Base-by-base conservation (phyloP, 2,113 vertebrate genomes). In the Coturnix japonica region DNA sequence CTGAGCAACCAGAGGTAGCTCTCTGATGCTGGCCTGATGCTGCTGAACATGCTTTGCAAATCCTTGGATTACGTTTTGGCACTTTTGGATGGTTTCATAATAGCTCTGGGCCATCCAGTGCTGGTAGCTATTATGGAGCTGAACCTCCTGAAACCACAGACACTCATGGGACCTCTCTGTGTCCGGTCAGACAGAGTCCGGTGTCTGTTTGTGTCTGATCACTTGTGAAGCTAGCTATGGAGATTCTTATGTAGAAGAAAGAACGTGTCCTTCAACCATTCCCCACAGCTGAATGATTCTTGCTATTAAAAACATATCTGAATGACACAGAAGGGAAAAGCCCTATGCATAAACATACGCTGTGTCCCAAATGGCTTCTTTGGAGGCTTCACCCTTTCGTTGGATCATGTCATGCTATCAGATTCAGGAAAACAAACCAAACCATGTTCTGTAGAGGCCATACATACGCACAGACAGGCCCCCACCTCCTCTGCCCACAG, bases 401-500 rank as follows among this genome's bases (percentile, higher is more conserved):
- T 21, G 25, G 31, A 12, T 9, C n/a, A 23, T 18, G 23, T 6
- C 69, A 14, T 21, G 26, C 30, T 14, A 4, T 11, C 18, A 5
- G 25, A 3, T 11, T 30, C 39, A 4, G 18, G 31, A 53, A 44
- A 78, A 47, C 26, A 54, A 61, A 65, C 8, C 39, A 3, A 33
- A 44, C 15, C 14, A 16, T 3, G 17, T 33, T 44, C 71, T 4
- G 2, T 9, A 53, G 51, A 53, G 51, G 8, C 51, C 26, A 30
- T 53, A 53, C 15, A 53, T 30, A 30, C 14, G 9, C 15, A 30
- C 26, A 28, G 26, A 53, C 51, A 28, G 51, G 26, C 26, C 26
- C 2, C 4, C 74, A 33, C 21, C 4, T 22, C 18, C 63, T 66
- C 6, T 5, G 28, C 82, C 81, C 0, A 5, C 0, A 0, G 8